A percentile compares a stretch with the other conserved stretches of the same genome.
Conservation (phyloP, 2,888 invertebrate species). For the Diarsia dahlii region DNA sequence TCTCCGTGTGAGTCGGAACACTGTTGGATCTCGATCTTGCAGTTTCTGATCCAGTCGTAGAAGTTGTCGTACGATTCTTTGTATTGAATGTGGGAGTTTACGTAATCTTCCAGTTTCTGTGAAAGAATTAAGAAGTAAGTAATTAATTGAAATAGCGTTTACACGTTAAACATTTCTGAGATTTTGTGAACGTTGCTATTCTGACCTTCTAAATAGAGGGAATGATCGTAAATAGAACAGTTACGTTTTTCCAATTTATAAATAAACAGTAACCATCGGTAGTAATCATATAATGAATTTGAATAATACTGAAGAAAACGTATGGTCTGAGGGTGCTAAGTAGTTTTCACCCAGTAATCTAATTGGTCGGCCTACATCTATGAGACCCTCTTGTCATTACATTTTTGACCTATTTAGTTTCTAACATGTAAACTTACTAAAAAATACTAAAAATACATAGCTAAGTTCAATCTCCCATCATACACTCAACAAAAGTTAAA, state of each 20-base stretch:
- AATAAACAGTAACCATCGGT: too few species aligned
- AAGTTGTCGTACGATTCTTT: slow-evolving; percentile 95
- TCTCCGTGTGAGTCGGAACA: slow-evolving; percentile 97
- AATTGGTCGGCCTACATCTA: neutral
- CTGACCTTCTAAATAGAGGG: too few species aligned
- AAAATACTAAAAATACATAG: too few species aligned
- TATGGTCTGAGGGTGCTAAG: neutral
- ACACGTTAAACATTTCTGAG: too few species aligned
- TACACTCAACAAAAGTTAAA: neutral
- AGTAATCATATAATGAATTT: too few species aligned
- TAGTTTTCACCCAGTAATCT: neutral
- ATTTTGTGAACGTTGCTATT: too few species aligned
- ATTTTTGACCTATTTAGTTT: too few species aligned
- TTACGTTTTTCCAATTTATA: too few species aligned
- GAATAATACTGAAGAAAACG: neutral
- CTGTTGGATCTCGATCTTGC: slow-evolving; percentile 95
- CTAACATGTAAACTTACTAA: too few species aligned
- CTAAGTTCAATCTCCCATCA: neutral
- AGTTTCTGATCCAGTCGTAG: slow-evolving; percentile 96
- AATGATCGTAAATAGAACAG: too few species aligned
- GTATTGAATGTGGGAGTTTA: slow-evolving; percentile 96
- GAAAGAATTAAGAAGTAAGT: too few species aligned
- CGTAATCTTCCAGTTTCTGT: slow-evolving; percentile 94
- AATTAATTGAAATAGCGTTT: too few species aligned
- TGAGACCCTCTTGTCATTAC: neutral